Conservation (phyloP, 2,797 vertebrate species). For the Anabas testudineus region DNA sequence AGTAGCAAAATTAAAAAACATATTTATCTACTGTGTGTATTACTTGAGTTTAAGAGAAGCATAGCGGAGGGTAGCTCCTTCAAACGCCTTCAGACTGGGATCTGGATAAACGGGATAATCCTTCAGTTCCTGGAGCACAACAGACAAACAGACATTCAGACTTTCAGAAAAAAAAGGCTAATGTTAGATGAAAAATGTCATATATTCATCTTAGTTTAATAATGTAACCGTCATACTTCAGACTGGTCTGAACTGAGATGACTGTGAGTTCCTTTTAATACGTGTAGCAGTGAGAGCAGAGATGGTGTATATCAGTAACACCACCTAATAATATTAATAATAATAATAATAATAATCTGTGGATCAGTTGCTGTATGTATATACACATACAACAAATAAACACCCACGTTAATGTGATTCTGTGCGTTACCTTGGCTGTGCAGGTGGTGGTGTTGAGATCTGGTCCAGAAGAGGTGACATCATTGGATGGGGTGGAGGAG, state of each 20-base stretch:
- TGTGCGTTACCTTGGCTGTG: constrained; percentile 67
- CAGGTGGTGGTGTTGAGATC: constrained; percentile 76
- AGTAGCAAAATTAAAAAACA: not conserved
- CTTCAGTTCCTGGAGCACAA: constrained; percentile 89
- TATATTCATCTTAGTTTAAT: constrained; percentile 34
- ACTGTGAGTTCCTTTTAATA: constrained; percentile 8
- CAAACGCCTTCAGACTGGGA: constrained; percentile 96
- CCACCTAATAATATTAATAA: not conserved
- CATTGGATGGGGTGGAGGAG: constrained; percentile 73
- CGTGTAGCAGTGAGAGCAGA: constrained; percentile 15
- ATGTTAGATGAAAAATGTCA: not conserved
- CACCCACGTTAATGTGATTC: constrained; percentile 8
- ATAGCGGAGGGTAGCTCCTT: constrained; percentile 94
- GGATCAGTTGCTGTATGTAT: not conserved
- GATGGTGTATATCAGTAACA: not conserved
- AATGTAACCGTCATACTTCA: not conserved
- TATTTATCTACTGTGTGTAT: constrained; percentile 11
- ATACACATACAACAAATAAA: not conserved
- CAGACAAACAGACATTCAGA: constrained; percentile 15
- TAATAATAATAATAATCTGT: not conserved
- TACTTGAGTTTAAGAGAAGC: constrained; percentile 95
- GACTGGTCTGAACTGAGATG: constrained; percentile 5
- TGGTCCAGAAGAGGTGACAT: constrained; percentile 68
- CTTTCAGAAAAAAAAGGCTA: constrained; percentile 9
- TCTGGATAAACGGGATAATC: constrained; percentile 96